Evolutionary conservation across 2,888 invertebrate species (phyloP), one percentile per base, ranked within the genome.

Genomic region (Latrodectus hesperus): DNA sequence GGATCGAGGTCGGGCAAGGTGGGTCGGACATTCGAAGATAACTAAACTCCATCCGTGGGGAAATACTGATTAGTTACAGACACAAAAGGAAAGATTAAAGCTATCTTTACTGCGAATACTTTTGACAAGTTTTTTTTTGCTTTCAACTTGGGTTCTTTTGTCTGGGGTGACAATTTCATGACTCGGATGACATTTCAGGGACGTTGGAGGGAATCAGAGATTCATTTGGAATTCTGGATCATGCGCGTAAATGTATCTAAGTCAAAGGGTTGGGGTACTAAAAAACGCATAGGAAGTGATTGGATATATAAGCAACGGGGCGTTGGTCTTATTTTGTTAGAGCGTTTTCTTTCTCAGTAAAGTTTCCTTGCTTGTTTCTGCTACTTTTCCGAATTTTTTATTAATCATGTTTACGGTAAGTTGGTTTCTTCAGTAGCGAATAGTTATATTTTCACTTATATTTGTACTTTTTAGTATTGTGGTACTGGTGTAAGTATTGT

Each of bases 151-250:
- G 11, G 22, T 67, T 67, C 11, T 17, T 11, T 67, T 22, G 11
- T 17, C 11, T 22, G 22, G 22, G 52, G 55, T 22, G 65, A 75
- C 11, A 84, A 16, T 84, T 76, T 72, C 84, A 22, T 64, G 76
- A 70, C 53, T 72, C 60, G 12, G 75, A 55, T 83, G 83, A 51
- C 83, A 75, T 70, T 52, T 84, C 65, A 84, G 64, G 84, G 84
- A 26, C 84, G 52, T 74, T 53, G 53, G 55, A 65, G 82, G 49
- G 22, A 52, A 70, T 55, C 51, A 60, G 72, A n/a, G n/a, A 52
- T 80, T 80, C 68, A 55, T 82, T 82, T 10, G 51, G 12, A 83
- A 83, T 77, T 84, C 77, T 38, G 17, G 11, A 22, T 60, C 77
- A 77, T 49, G 72, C 52, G 49, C 52, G 12, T 26, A 77, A 72